A percentile compares a stretch with the other conserved stretches of the same genome.
Conservation (phyloP, 2,113 vertebrate genomes). For the Antennarius striatus region DNA sequence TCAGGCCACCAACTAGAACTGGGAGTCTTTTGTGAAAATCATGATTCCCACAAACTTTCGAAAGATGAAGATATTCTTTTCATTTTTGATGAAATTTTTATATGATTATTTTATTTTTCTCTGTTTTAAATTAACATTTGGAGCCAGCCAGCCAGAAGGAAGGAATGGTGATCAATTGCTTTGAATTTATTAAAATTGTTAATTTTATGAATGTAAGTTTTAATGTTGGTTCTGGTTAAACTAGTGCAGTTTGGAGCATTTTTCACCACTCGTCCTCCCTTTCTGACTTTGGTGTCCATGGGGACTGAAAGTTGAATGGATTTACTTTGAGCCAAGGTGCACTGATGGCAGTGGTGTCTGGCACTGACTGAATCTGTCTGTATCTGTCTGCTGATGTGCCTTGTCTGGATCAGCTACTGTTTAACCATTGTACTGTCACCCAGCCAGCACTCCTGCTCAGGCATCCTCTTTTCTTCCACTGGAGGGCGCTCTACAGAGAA, state of each 20-base stretch:
- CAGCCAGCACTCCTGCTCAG: conserved; percentile 63
- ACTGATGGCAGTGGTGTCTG: conserved; percentile 31
- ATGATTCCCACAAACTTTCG: conserved; percentile 60
- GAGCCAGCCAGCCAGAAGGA: conserved; percentile 36
- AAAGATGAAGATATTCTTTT: conserved; percentile 62
- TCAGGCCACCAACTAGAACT: conserved; percentile 45
- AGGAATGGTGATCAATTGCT: conserved; percentile 64
- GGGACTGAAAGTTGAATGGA: conserved; percentile 44
- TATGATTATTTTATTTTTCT: conserved; percentile 66
- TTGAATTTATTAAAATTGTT: conserved; percentile 62
- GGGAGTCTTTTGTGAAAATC: conserved; percentile 57
- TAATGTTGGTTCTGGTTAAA: conserved; percentile 56
- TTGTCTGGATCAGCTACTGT: conserved; percentile 49
- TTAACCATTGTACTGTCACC: conserved; percentile 42
- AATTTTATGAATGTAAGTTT: conserved; percentile 72
- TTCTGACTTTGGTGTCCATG: conserved; percentile 47
- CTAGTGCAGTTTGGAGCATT: conserved; percentile 9
- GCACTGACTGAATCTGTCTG: conserved; percentile 31
- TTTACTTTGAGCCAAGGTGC: conserved; percentile 47
- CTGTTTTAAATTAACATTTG: conserved; percentile 53
- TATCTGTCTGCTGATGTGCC: conserved; percentile 49
- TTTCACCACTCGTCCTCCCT: conserved; percentile 21
- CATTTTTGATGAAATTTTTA: conserved; percentile 74
- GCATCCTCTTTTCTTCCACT: conserved; percentile 47
- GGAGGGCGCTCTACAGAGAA: conserved; percentile 56